These are phyloP conservation scores for Cheumatopsyche charites DNA, from an alignment of 1,140 invertebrate species.

Conservation along the genomic window DNA sequence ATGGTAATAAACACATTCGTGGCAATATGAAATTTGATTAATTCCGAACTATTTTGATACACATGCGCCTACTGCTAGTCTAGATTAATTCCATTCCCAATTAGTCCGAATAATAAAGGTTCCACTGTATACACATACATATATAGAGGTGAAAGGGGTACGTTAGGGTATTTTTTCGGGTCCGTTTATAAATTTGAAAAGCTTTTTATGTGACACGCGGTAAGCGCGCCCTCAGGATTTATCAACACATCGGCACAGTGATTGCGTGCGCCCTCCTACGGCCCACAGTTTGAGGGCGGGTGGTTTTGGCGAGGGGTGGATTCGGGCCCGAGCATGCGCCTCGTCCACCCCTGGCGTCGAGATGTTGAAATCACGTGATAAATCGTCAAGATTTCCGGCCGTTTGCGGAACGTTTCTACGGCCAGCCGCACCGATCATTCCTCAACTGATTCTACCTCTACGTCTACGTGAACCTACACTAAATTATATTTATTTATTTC, in stretches of 20 bases:
- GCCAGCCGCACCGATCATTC: constrained; percentile 9
- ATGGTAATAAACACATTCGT: too few species aligned
- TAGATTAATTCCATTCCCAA: too few species aligned
- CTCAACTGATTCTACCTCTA: too few species aligned
- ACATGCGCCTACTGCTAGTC: too few species aligned
- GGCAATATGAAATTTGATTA: too few species aligned
- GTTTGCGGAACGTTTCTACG: constrained; percentile 41
- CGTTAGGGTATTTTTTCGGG: background rate
- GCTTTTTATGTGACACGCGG: constrained; percentile 39
- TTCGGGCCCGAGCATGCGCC: constrained; percentile 38
- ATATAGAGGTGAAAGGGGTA: background rate
- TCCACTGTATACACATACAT: background rate
- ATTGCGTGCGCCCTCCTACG: constrained; percentile 29
- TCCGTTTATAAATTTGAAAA: constrained; percentile 38
- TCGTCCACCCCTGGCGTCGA: constrained; percentile 26
- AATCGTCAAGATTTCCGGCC: constrained; percentile 47
- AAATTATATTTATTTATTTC: too few species aligned
- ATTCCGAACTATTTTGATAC: too few species aligned
- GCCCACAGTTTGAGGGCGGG: constrained; percentile 6
- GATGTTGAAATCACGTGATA: constrained; percentile 48
- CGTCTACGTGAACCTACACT: too few species aligned
- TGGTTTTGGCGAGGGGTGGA: background rate
- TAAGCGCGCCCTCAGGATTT: constrained; percentile 39
- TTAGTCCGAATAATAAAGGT: too few species aligned
- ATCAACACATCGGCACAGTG: constrained; percentile 43